Conservation (phyloP, 2,888 invertebrate species). For the Caenorhabditis becei region DNA sequence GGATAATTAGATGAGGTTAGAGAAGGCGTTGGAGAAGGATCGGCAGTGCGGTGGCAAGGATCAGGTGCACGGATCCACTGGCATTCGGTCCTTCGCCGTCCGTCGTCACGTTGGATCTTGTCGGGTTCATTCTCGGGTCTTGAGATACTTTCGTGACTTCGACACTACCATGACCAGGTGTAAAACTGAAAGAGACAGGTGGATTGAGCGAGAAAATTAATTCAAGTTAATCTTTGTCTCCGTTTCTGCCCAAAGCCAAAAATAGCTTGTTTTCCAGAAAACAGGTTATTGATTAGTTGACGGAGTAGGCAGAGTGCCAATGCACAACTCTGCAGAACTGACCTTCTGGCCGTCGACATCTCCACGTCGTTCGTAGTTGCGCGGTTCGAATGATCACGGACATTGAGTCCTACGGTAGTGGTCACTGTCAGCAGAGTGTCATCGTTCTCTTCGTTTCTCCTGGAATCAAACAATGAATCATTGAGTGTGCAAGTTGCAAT, state of each 20-base stretch:
- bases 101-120: slow-evolving; percentile 25
- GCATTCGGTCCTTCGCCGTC: slow-evolving; percentile 23
- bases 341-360: slow-evolving; percentile 15
- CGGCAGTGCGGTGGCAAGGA: background rate
- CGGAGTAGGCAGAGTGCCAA: background rate
- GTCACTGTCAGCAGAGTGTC: slow-evolving; percentile 39
- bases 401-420: slow-evolving; percentile 53
- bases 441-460: slow-evolving; percentile 39
- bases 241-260: background rate
- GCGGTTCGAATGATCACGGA: slow-evolving; percentile 32
- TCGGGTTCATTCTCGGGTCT: background rate
- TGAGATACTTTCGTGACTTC: slow-evolving; percentile 49
- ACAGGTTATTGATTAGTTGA: background rate
- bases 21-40: slow-evolving; percentile 15
- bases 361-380: background rate
- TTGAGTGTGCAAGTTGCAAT: background rate
- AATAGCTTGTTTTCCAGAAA: background rate
- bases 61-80: background rate
- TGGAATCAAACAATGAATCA: background rate
- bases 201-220: no score
- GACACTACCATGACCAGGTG: slow-evolving; percentile 41
- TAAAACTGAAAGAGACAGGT: slow-evolving; percentile 33
- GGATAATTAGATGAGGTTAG: background rate
- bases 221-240: background rate
- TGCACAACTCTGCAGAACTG: background rate